Evolutionary conservation across 2,113 vertebrate genomes (phyloP), one percentile per base, ranked within the genome.

Genomic region (Antechinus stuartii): DNA sequence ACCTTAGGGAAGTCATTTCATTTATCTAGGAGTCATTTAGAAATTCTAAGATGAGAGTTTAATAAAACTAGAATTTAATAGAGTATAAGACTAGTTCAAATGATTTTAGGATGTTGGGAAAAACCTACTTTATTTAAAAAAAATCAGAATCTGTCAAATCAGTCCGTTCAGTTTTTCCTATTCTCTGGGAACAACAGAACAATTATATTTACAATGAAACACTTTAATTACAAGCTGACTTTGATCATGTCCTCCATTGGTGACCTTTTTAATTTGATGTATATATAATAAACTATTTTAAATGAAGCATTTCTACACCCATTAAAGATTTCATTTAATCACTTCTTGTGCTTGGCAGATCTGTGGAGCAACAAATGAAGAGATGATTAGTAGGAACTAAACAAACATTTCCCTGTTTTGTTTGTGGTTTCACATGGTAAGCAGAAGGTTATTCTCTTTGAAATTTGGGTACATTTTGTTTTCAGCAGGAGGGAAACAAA

Each of bases 381-480:
- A 42, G n/a, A 84, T 84, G 42, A 84, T 42, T 84, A 84, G 16
- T 42, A 84, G 16, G 16, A 84, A 84, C 19, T 42, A 84, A 84
- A 84, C 68, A 84, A 84, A 84, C 68, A 84, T 84, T 42, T 42
- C 68, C 68, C n/a, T 84, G 2, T 84, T 84, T 84, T 84, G 68
- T 84, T 84, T 84, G 68, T 84, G 68, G 68, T 84, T 84, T 84
- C 68, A 84, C 68, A 84, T 84, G 68, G 68, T n/a, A 84, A 84
- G 68, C 68, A 84, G 68, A 84, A 84, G n/a, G 6, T 42, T 84
- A 35, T 84, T 42, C 68, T 26, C 19, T 84, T 84, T 84, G 68
- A 84, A 84, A 84, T 84, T n/a, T 84, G n/a, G 68, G 68, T 84
- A 84, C 68, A 84, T 84, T 2, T 84, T 84, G 68, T 84, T 84